Conservation (phyloP, 1,140 invertebrate species). For the Platorchestia sp. region DNA sequence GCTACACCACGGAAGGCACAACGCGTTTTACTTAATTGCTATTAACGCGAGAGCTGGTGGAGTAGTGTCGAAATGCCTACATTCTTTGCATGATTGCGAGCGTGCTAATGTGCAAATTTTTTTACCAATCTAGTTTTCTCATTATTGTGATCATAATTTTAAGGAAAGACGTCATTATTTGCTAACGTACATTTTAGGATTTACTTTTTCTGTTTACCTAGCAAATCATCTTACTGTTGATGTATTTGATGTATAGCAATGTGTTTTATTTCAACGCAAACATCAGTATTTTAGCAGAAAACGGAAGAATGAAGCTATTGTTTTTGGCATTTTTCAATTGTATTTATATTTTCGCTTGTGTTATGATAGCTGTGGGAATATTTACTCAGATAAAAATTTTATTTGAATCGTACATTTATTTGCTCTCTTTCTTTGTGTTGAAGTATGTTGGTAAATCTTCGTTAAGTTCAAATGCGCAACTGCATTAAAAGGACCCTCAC, state of each 20-base stretch:
- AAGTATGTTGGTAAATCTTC: neutral
- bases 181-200: neutral
- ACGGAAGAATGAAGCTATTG: neutral
- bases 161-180: neutral
- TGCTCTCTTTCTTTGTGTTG: neutral
- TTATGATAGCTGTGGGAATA: neutral
- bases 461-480: too few species aligned
- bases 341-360: neutral
- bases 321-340: neutral
- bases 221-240: neutral
- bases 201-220: neutral
- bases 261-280: neutral
- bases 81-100: neutral
- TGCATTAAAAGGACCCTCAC: neutral
- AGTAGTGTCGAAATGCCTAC: neutral
- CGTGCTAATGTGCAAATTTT: neutral
- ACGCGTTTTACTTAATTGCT: neutral
- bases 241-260: neutral
- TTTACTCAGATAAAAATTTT: neutral
- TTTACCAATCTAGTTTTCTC: neutral
- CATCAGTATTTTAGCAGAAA: neutral
- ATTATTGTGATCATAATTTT: neutral
- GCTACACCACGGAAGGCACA: neutral
- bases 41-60: neutral
- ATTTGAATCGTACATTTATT: neutral